These are phyloP conservation scores for Cheilosia urbana DNA, from an alignment of 2,888 invertebrate genomes.

Conservation along the genomic window DNA sequence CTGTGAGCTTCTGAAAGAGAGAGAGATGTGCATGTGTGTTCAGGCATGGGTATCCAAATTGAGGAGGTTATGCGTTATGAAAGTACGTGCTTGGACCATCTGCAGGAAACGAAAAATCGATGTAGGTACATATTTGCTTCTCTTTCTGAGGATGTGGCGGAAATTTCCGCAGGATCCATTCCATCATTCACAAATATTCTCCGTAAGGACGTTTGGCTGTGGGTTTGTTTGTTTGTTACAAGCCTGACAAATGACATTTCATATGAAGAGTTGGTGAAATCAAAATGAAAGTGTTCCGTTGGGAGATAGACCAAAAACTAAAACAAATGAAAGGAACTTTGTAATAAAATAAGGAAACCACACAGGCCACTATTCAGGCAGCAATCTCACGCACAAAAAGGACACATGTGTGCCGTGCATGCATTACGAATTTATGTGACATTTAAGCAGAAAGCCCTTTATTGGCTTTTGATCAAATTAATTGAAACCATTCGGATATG, in stretches of 20 bases:
- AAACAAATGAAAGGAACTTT: slow-evolving; percentile 28
- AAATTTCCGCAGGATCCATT: slow-evolving; percentile 58
- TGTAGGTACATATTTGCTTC: background rate
- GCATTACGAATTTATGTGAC: slow-evolving; percentile 64
- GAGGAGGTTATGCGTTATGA: slow-evolving; percentile 20
- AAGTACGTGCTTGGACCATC: slow-evolving; percentile 55
- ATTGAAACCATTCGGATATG: slow-evolving; percentile 18
- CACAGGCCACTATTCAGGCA: slow-evolving; percentile 22
- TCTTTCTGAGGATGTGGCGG: slow-evolving; percentile 15
- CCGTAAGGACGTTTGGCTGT: slow-evolving; percentile 57
- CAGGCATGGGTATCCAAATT: slow-evolving; percentile 6
- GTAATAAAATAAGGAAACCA: slow-evolving; percentile 63
- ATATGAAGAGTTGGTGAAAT: slow-evolving; percentile 56
- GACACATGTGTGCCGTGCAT: slow-evolving; percentile 14
- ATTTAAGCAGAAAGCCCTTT: slow-evolving; percentile 14
- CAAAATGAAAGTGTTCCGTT: slow-evolving; percentile 54
- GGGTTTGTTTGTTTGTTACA: slow-evolving; percentile 63
- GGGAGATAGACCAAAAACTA: background rate
- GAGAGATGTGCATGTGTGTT: background rate
- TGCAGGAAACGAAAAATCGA: slow-evolving; percentile 20
- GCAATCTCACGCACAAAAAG: slow-evolving; percentile 29
- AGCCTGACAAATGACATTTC: slow-evolving; percentile 66
- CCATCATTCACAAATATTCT: slow-evolving; percentile 62
- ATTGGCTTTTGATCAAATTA: slow-evolving; percentile 45
- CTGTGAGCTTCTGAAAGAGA: background rate